Base-by-base conservation (phyloP, 1,140 invertebrate species). In the Conus ventricosus region DNA sequence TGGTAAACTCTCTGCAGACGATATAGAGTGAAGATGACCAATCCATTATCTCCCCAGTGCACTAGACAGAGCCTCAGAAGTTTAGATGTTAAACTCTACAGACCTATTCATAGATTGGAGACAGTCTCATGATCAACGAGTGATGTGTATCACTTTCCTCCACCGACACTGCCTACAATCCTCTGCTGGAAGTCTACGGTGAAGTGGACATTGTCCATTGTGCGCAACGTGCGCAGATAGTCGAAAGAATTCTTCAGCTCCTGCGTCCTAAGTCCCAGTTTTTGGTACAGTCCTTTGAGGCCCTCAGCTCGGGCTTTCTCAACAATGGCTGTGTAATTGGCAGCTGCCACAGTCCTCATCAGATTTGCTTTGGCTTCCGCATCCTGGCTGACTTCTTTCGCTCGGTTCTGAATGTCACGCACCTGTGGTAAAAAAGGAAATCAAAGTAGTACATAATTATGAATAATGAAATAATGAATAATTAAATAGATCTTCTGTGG, bases 171-270 rank as follows among this genome's bases (percentile, higher is more conserved):
- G 53, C 93, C 93, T 54, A 90, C 92, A 55, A 94, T 94, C 60
- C 91, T 87, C 87, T 94, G 93, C 82, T 94, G 91, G 87, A 93
- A 94, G 88, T 94, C 94, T 5, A 94, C 91, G 63, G 93, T 93
- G 15, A 94, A 84, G 88, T 94, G 92, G 3, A 91, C 88, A 81
- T 92, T 91, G 17, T 92, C 90, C 17, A 92, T 76, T 13, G 90
- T 91, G 71, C 91, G 86, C 5, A 94, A 89, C 13, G 93, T 92
- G 6, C 93, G 84, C 17, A 94, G 90, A 87, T 94, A 94, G 87
- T 94, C 93, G 53, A 94, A 92, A 39, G 92, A 93, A 67, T 91
- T 92, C 76, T 93, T 94, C 57, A 92, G 83, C 75, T 93, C 87
- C 67, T 93, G 90, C 13, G 91, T 85, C 6, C 87, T 91, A 25